Conservation (phyloP, 2,888 invertebrate genomes). For the Drosophila algonquin region DNA sequence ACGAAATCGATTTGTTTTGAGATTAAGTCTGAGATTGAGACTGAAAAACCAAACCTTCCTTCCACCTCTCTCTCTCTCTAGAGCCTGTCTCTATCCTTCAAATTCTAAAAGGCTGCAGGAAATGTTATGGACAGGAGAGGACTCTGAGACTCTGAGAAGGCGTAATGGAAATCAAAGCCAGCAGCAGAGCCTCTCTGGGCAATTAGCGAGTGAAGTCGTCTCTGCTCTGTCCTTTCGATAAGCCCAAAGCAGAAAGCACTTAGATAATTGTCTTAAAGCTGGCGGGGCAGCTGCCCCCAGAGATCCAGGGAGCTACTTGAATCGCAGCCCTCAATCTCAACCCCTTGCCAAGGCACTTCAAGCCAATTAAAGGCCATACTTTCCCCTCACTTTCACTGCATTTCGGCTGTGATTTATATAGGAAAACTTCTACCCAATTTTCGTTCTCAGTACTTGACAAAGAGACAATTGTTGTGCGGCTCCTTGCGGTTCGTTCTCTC, state of each 20-base stretch:
- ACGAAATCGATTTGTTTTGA: slow-evolving; percentile 81
- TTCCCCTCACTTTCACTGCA: slow-evolving; percentile 7
- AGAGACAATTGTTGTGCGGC: slow-evolving; percentile 46
- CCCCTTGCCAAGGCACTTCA: slow-evolving; percentile 35
- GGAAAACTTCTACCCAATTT: background rate
- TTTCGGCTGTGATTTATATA: slow-evolving; percentile 29
- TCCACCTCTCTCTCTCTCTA: background rate
- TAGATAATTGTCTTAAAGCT: slow-evolving; percentile 79
- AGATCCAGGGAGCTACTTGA: slow-evolving; percentile 1
- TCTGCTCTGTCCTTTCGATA: background rate
- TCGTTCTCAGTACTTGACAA: slow-evolving; percentile 30
- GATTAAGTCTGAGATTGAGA: slow-evolving; percentile 72
- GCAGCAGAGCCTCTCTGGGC: slow-evolving; percentile 7
- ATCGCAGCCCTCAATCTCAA: slow-evolving; percentile 9
- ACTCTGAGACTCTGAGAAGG: slow-evolving; percentile 47
- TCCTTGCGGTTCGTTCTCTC: slow-evolving; percentile 16
- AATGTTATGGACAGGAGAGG: slow-evolving; percentile 61
- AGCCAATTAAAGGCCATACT: slow-evolving; percentile 44
- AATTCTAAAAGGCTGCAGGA: slow-evolving; percentile 59
- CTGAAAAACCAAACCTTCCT: background rate
- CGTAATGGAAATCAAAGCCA: slow-evolving; percentile 72
- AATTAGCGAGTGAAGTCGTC: slow-evolving; percentile 46
- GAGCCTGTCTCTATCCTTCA: slow-evolving; percentile 4
- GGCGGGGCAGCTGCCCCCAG: slow-evolving; percentile 7
- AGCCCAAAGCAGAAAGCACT: slow-evolving; percentile 73